These are phyloP conservation scores for Synergus itoensis DNA, from an alignment of 2,888 invertebrate genomes.

Conservation along the genomic window DNA sequence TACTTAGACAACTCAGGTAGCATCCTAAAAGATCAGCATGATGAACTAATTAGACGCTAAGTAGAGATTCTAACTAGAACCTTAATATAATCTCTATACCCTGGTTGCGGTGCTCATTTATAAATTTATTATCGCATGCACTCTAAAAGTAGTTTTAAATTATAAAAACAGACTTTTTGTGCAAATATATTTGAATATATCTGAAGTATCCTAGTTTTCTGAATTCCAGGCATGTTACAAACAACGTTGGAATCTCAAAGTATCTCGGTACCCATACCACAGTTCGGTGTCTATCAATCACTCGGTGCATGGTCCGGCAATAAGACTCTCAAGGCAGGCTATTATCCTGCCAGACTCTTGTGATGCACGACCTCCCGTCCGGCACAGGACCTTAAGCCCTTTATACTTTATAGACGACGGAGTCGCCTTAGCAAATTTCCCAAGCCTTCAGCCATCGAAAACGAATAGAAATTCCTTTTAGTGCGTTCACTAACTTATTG, in stretches of 20 bases:
- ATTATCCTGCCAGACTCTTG: slow-evolving; percentile 76
- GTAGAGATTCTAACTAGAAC: too few species aligned
- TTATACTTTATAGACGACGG: slow-evolving; percentile 45
- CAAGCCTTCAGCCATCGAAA: slow-evolving; percentile 27
- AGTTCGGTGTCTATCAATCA: slow-evolving; percentile 74
- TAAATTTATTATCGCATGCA: too few species aligned
- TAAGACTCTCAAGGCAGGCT: slow-evolving; percentile 69
- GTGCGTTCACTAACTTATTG: slow-evolving; percentile 1
- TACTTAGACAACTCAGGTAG: too few species aligned
- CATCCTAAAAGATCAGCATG: too few species aligned
- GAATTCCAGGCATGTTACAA: slow-evolving; percentile 22
- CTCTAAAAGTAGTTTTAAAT: too few species aligned
- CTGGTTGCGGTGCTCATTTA: too few species aligned
- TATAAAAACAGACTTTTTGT: neutral
- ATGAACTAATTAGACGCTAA: too few species aligned
- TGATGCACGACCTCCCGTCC: slow-evolving; percentile 75
- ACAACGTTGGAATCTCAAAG: neutral
- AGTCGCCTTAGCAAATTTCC: slow-evolving; percentile 39
- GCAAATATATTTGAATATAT: neutral
- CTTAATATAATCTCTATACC: too few species aligned
- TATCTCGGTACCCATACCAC: slow-evolving; percentile 20
- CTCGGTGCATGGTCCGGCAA: slow-evolving; percentile 69
- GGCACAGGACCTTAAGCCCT: slow-evolving; percentile 37
- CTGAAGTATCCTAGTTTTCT: neutral
- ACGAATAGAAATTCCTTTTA: slow-evolving; percentile 11